Base-by-base conservation (phyloP, 2,888 invertebrate genomes). In the Pammene aurita region DNA sequence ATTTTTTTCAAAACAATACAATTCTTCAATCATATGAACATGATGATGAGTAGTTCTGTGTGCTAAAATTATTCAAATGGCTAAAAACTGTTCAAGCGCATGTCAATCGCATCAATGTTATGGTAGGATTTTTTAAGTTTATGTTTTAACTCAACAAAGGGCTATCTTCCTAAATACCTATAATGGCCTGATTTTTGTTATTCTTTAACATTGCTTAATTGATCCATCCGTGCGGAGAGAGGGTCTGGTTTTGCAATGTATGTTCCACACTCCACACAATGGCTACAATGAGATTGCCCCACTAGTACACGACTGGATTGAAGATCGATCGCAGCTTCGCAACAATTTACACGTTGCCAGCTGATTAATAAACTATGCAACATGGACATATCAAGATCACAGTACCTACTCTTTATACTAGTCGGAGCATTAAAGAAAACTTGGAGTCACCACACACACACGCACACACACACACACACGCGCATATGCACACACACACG, bases 281-380 rank as follows among this genome's bases (percentile, higher is more conserved):
- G 54, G 54, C 34, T n/a, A 34, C 54, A 34, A 54, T 34, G n/a
- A 34, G 34, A 13, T 52, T 52, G 54, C 34, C 34, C 34, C 34
- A 54, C 54, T 7, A 7, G 26, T 26, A 26, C 26, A 26, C 13
- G 52, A 11, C 10, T 4, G 16, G 48, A 26, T 26, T 26, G 26
- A 26, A 26, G 48, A 18, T 48, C 48, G 48, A 16, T 16, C 26
- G 52, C 14, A 5, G 4, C 13, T 10, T 44, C 46, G 14, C 14
- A 46, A 46, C 14, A 1, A 5, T n/a, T 46, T n/a, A n/a, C 46
- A 46, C 14, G 46, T 42, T 42, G 42, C 13, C 10, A 1, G 10
- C 42, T 46, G 6, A 46, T 46, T 46, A 44, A 44, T 44, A 10
- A 44, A 13, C 44, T 4, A 4, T 26, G 26, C 4, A 26, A 26